A percentile compares a stretch with the other conserved stretches of the same genome.
phyloP scores from a whole-genome alignment of 2,113 vertebrate species.

The Laterallus jamaicensis region DNA sequence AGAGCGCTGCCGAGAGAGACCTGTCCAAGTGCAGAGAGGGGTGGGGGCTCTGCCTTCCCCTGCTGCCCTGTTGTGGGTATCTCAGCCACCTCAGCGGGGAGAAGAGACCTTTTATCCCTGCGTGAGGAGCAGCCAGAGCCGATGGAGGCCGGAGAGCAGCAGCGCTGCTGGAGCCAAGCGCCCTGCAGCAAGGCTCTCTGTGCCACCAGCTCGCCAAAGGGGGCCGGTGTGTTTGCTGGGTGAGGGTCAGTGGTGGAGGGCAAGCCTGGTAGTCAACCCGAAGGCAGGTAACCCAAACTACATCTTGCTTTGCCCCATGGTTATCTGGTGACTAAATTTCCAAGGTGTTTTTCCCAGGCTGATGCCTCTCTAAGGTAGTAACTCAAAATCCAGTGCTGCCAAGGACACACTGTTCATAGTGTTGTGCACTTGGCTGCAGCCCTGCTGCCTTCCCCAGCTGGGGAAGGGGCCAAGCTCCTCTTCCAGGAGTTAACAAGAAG shows the following conservation, averaged over 20 bases:
- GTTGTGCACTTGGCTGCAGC: background rate
- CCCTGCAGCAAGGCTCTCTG: rapidly evolving
- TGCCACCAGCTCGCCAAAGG: rapidly evolving
- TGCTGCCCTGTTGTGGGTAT: rapidly evolving
- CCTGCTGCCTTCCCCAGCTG: background rate
- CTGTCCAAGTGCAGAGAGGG: rapidly evolving
- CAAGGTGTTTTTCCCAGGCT: background rate
- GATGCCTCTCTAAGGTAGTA: background rate
- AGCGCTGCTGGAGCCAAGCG: background rate
- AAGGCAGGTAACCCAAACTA: background rate
- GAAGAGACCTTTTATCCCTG: background rate
- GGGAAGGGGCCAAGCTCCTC: background rate
- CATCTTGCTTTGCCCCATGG: rapidly evolving
- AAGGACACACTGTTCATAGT: background rate
- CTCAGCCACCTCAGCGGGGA: background rate
- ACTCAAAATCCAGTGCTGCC: background rate
- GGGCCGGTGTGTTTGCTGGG: background rate
- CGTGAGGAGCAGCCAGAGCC: background rate
- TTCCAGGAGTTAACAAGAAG: background rate
- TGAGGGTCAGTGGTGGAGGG: background rate
- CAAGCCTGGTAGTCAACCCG: background rate
- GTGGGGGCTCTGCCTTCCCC: background rate
- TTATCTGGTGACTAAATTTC: background rate
- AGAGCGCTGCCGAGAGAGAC: rapidly evolving
- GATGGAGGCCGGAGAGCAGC: background rate